A percentile compares a stretch with the other conserved stretches of the same genome.
These are phyloP conservation scores for Chanos chanos DNA, from an alignment of 2,797 vertebrate genomes.

Conservation along the genomic window DNA sequence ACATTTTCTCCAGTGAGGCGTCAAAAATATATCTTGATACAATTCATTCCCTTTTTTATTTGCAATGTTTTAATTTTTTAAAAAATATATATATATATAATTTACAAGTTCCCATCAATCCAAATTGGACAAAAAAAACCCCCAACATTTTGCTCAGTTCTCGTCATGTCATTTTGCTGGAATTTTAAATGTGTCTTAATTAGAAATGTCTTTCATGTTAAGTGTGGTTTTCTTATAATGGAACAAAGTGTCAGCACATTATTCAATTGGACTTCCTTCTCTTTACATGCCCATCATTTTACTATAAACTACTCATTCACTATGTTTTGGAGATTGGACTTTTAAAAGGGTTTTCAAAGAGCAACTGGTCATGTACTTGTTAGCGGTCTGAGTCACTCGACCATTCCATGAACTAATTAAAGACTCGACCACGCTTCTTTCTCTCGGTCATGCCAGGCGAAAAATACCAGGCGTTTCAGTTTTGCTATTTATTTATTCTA, in stretches of 20 bases:
- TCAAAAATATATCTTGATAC: too few relatives aligned
- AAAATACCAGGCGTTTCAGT: conserved; percentile 47
- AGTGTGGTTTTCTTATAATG: conserved; percentile 10
- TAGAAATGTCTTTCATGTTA: conserved; percentile 4
- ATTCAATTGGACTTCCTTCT: conserved; percentile 21
- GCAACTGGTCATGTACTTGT: conserved; percentile 60
- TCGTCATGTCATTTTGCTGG: too few relatives aligned
- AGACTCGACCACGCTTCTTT: conserved; percentile 61
- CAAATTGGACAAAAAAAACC: too few relatives aligned
- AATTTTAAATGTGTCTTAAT: too few relatives aligned
- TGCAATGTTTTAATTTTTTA: too few relatives aligned
- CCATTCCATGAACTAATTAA: conserved; percentile 65
- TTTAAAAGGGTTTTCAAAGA: conserved; percentile 54
- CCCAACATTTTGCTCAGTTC: too few relatives aligned
- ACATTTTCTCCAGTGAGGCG: too few relatives aligned
- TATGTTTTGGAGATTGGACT: conserved; percentile 42
- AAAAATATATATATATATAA: too few relatives aligned
- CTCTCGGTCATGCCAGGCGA: conserved; percentile 55
- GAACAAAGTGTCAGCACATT: conserved; percentile 19
- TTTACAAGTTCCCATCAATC: too few relatives aligned
- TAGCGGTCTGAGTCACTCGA: conserved; percentile 61
- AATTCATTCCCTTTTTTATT: too few relatives aligned
- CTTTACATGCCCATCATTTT: conserved; percentile 38
- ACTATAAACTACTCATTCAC: conserved; percentile 33
- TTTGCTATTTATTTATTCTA: too few relatives aligned